A percentile compares a stretch with the other conserved stretches of the same genome.
These are phyloP conservation scores for Phaenicophaeus curvirostris DNA, from an alignment of 2,797 vertebrate genomes.

Conservation along the genomic window DNA sequence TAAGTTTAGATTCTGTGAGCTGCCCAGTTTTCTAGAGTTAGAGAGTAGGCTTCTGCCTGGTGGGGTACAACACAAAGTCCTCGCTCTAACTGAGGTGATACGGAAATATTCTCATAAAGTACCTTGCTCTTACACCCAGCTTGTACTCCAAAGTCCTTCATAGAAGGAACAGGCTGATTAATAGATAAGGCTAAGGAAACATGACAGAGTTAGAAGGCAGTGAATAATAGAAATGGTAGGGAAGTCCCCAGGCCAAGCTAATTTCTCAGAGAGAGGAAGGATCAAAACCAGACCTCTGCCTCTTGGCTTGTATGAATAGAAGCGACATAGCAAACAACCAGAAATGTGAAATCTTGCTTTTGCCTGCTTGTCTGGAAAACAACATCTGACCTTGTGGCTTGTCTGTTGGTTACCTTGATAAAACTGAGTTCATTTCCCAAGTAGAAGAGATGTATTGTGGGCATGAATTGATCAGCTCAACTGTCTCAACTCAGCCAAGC, in stretches of 20 bases:
- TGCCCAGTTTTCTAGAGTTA: background rate
- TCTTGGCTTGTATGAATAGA: background rate
- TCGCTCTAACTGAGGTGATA: background rate
- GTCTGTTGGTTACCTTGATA: background rate
- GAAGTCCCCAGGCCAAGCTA: background rate
- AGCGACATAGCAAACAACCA: background rate
- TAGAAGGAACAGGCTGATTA: background rate
- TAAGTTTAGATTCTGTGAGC: background rate
- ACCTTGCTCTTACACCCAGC: background rate
- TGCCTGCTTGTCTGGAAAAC: background rate
- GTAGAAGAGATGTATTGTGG: background rate
- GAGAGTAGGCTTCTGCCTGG: background rate
- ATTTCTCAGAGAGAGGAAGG: background rate
- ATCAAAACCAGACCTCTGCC: background rate
- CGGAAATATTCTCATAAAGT: fast-evolving
- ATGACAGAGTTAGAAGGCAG: background rate
- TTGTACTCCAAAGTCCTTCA: fast-evolving
- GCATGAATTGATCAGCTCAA: background rate
- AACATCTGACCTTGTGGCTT: background rate
- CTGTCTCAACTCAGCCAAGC: background rate
- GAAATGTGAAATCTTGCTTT: background rate
- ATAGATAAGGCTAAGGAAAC: background rate
- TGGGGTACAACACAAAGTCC: background rate
- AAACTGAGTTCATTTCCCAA: background rate
- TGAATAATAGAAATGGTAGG: fast-evolving